Evolutionary conservation across 2,797 vertebrate species (phyloP), one percentile per base, ranked within the genome.

Genomic region (Todus mexicanus): DNA sequence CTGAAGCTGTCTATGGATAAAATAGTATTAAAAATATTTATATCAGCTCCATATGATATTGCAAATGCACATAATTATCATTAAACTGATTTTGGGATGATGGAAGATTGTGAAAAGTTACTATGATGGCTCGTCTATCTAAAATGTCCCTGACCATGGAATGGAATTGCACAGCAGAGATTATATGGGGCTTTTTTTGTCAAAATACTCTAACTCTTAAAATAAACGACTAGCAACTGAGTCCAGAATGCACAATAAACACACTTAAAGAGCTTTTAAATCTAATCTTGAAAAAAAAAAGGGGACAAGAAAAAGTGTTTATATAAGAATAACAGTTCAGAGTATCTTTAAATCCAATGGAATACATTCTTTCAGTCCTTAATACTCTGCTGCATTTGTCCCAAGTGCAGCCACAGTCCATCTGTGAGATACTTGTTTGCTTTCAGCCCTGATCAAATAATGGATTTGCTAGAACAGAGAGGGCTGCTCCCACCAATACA

Each of bases 201-300:
- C 59, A 90, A 76, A 82, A 79, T 82, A 80, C 31, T 95, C 68
- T 70, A 84, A 75, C 45, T 91, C 64, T 87, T 84, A 87, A 95
- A 95, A 95, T 72, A 90, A 84, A 89, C 8, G 4, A 87, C 82
- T 89, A 54, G 84, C 54, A 86, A 87, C 43, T 76, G 42, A 91
- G 57, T 80, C 50, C 64, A 86, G 89, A 91, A 93, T 26, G 71
- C 64, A 77, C 31, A 87, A 87, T 80, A 95, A 95, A 84, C 51
- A 90, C 21, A 92, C 10, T 25, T 66, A 33, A 84, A 69, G 37
- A 70, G 70, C 47, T 89, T 92, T 93, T 59, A 95, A 80, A 45
- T 53, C n/a, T 17, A 47, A 59, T 42, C 15, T 59, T 11, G 81
- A 51, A 50, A 35, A 48, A 54, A 31, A 26, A 26, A 38, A 37